Base-by-base conservation (phyloP, 2,888 invertebrate genomes). In the Apotomis betuletana region DNA sequence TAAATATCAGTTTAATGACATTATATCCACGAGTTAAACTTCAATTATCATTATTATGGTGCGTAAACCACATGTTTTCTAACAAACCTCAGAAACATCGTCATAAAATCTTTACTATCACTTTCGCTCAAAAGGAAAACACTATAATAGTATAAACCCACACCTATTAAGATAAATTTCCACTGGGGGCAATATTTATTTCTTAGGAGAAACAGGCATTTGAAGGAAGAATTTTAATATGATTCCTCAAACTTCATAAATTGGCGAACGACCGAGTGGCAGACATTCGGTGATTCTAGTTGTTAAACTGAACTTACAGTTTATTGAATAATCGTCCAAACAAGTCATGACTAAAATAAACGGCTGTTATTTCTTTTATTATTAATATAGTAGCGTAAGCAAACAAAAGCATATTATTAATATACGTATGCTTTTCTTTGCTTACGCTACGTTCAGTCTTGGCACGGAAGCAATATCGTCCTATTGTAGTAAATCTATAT, bases 321-420 rank as follows among this genome's bases (percentile, higher is more conserved):
- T 64, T 46, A 65, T 65, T 57, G 46, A 27, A 65, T 65, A 65
- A 65, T 46, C n/a, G 46, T 64, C 27, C n/a, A 65, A 27, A 36
- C 12, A 12, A 27, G 3, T 6, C 27, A 13, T 55, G 12, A 55
- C 27, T 36, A 44, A 15, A 51, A 51, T 5, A 46, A 46, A 13
- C 6, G 5, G 41, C 41, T 4, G 41, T 6, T 41, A 6, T 41
- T 41, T 5, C 41, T 41, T 41, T 5, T 41, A 1, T 41, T 27
- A 27, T 27, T 27, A 27, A 27, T 27, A 15, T 15, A 15, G 15
- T 15, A 15, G 15, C 15, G 15, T 15, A 27, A 27, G 27, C 27
- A 27, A 27, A 27, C 27, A 27, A 27, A 27, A 27, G 27, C 27
- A 27, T 27, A 2, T 27, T 27, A 27, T 27, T 27, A 27, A 2